Conservation (phyloP, 2,888 invertebrate species). For the Lamellibrachia columna region DNA sequence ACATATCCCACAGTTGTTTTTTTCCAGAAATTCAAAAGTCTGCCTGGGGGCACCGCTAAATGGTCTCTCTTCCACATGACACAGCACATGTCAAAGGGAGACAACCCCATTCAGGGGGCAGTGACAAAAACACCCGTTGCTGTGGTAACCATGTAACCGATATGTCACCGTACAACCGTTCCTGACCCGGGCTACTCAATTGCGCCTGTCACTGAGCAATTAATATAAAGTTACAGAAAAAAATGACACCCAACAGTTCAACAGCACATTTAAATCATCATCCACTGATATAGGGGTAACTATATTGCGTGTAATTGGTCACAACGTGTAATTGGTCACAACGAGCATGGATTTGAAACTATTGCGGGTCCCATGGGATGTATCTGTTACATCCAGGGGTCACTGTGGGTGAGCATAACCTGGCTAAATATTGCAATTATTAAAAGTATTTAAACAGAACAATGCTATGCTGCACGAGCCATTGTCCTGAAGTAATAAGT, state of each 20-base stretch:
- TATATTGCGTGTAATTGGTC: background rate
- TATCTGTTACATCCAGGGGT: background rate
- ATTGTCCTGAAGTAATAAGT: background rate
- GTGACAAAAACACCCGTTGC: background rate
- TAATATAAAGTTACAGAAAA: background rate
- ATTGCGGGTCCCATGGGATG: background rate
- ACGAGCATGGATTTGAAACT: background rate
- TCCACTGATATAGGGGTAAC: background rate
- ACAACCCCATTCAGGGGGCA: background rate
- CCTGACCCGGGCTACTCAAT: background rate
- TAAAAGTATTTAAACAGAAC: background rate
- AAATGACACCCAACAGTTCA: background rate
- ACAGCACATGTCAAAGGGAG: background rate
- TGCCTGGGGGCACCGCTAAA: background rate
- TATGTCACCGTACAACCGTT: background rate
- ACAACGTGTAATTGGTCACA: background rate
- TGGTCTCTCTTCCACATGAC: background rate
- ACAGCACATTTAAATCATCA: slow-evolving; percentile 9
- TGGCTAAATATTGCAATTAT: background rate
- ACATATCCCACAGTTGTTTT: background rate
- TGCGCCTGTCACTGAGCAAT: background rate
- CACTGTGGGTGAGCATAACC: background rate
- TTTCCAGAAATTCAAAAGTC: background rate
- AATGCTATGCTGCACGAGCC: background rate
- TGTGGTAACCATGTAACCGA: background rate